Base-by-base conservation (phyloP, 2,797 vertebrate species). In the Chrosomus eos region DNA sequence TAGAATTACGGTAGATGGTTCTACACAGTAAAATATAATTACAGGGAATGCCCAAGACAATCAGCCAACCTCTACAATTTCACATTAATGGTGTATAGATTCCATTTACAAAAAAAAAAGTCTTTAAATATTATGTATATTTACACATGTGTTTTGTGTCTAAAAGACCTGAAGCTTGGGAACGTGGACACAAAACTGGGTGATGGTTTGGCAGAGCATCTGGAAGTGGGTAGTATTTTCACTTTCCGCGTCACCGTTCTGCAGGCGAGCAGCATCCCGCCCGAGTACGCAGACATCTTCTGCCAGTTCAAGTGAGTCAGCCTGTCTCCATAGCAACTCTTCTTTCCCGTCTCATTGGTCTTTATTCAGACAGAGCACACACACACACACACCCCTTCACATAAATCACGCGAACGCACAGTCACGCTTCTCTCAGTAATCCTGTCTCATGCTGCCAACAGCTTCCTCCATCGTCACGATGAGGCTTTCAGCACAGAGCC, bases 401-500 rank as follows among this genome's bases (percentile, higher is more conserved):
- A 55, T 75, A 77, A 76, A 70, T 70, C 81, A 77, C 10, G 31
- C 64, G 53, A 55, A 68, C 55, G 66, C 74, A 55, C 31, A 78
- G 74, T 78, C 80, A 68, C 51, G 79, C 82, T 90, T 88, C 62
- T 79, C 55, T 60, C 67, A 33, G 80, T 90, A 76, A 40, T 81
- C 80, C 68, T 73, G 45, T 81, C 77, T 85, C 19, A 75, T 66
- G 51, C 76, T 68, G 80, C 70, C 31, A 36, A 68, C 90, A 99
- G 98, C 93, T 99, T 99, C 94, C 93, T 99, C 82, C 98, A 99
- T 92, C 97, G 98, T n/a, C 98, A 99, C 1, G 98, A 99, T 64
- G 98, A 99, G 92, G 98, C 98, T 14, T 99, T 99, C 93, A 99
- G 98, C 64, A 99, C 98, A 0, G 98, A 99, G 89, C 98, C 98